Base-by-base conservation (phyloP, 2,113 vertebrate genomes). In the Ctenomys sociabilis region DNA sequence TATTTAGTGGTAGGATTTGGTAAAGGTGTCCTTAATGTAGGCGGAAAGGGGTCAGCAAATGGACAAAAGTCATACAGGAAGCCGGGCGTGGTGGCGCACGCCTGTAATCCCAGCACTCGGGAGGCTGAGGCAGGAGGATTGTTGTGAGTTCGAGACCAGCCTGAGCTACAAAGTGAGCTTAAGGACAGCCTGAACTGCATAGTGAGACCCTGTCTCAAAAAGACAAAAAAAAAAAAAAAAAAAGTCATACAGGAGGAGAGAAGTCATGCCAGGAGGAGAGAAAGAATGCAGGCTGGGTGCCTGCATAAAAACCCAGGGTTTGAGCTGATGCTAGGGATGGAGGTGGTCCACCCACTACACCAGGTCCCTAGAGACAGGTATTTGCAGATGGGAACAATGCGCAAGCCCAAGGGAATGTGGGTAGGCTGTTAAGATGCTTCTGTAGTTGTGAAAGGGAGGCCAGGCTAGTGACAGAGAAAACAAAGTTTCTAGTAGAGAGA, bases 401-500 rank as follows among this genome's bases (percentile, higher is more conserved):
- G 28, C 43, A 10, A 22, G n/a, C 12, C 57, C 72, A 88, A 16
- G 24, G 17, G 13, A 92, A 92, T 32, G 4, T 86, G 35, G 16
- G 72, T 22, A 52, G 59, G 70, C 19, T 57, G 40, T 49, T 61
- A 63, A 88, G 37, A 66, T 26, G 13, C 81, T 24, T 40, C 22
- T 66, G 16, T 19, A n/a, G 35, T 45, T 72, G 59, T 92, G n/a
- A 43, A 66, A 77, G 61, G 68, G 73, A 95, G 80, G 52, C 14
- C 21, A 81, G 32, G 3, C 7, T 32, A 24, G 11, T 68, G 16
- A 28, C 70, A 92, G 85, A 82, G 43, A 85, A 97, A 91, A 64
- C 54, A 16, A 57, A 22, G 4, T 45, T 91, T 14, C 45, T 83
- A 68, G 70, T 73, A 68, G n/a, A 91, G 52, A 94, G 19, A n/a